Percentiles rank a stretch among this genome's conserved stretches.
Conservation (phyloP, 2,888 invertebrate genomes). For the Philhelius pedissequus region DNA sequence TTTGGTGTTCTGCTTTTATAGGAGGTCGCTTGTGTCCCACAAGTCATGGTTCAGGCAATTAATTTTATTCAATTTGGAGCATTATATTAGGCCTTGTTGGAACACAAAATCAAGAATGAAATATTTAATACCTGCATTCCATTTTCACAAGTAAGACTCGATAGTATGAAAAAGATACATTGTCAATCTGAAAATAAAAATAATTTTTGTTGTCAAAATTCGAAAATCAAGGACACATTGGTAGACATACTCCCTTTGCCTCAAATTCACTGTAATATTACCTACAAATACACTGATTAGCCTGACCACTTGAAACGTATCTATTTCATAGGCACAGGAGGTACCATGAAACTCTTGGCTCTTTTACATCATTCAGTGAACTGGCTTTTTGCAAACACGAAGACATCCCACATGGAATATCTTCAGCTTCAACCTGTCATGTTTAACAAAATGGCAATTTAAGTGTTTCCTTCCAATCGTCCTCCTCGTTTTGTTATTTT, state of each 20-base stretch:
- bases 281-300: conserved; percentile 56
- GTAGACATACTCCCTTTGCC: not conserved
- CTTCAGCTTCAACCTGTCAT: conserved; percentile 66
- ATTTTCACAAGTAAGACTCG: too few species aligned
- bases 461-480: conserved; percentile 61
- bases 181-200: not conserved
- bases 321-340: not conserved
- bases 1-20: not conserved
- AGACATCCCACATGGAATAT: conserved; percentile 62
- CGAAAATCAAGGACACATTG: conserved; percentile 8
- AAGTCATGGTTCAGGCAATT: too few species aligned
- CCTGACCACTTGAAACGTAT: conserved; percentile 11
- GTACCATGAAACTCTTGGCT: not conserved
- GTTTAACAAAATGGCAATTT: conserved; percentile 68
- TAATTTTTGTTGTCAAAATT: not conserved
- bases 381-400: conserved; percentile 30
- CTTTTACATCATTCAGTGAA: not conserved
- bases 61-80: too few species aligned
- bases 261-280: not conserved
- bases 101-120: too few species aligned
- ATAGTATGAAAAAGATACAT: too few species aligned
- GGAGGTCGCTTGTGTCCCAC: too few species aligned
- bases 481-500: conserved; percentile 26
- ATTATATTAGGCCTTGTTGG: too few species aligned
- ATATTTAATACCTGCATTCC: too few species aligned